Evolutionary conservation across 2,113 vertebrate genomes (phyloP), one percentile per base, ranked within the genome.

Genomic region (Leuciscus idus): DNA sequence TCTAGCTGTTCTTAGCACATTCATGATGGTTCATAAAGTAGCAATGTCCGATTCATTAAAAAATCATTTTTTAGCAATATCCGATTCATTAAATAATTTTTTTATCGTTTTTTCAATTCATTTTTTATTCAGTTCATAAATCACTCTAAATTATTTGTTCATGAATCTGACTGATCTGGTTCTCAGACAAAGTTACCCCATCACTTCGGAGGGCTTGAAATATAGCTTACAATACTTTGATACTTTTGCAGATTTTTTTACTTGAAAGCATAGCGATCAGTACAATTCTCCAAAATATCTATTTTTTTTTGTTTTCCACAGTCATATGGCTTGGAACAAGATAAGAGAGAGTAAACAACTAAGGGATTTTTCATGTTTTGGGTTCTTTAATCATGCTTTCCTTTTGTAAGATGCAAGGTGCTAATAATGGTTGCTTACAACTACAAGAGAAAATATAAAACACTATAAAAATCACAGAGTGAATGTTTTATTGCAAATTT

Each of bases 341-440:
- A 17, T 33, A n/a, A 13, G 39, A 43, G 23, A 15, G 43, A 48
- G 43, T 15, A 48, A 15, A 26, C 6, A 0, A 0, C 48, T 26
- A 4, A 39, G 33, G 30, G 33, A 36, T 73, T 39, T 23, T 39
- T 43, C 4, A 72, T 43, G 36, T 72, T 72, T 74, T n/a, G 36
- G 43, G 11, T 48, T 23, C 11, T 46, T 74, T 15, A 74, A 46
- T 70, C 66, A 70, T 61, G 30, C 50, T 33, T 78, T 78, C 75
- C 75, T 78, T 57, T 78, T 33, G 50, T 17, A 36, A 30, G 28
- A 36, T 46, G n/a, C 26, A 26, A 36, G 33, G 76, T 6, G 19
- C 61, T 82, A 82, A 70, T 43, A 70, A 26, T 50, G n/a, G 23
- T 26, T 48, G n/a, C 55, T 80, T 62, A 73, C 46, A 43, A 28